Evolutionary conservation across 2,797 vertebrate genomes (phyloP), one percentile per base, ranked within the genome.

Genomic region (Sebastes variabilis): DNA sequence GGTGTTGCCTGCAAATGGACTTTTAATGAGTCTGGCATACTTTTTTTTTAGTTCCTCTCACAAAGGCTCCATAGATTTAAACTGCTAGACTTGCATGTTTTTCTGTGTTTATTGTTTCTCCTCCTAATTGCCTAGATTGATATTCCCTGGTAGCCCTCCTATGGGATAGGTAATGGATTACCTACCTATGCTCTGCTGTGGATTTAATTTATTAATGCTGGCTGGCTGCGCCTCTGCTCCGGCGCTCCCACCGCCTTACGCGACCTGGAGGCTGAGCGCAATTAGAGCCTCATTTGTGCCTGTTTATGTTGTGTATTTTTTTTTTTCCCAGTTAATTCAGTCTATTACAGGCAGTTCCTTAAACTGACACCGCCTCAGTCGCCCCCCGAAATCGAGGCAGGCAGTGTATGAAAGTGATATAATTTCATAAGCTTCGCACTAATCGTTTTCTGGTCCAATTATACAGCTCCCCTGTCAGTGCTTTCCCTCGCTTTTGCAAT

Each of bases 181-280:
- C 89, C 91, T 89, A 66, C 86, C 36, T 14, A 87, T 82, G 88
- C 88, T 87, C 88, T 77, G 87, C 90, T 92, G 85, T 92, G 88
- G 92, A 90, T 92, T 90, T 90, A 89, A 92, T 94, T 90, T 92
- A 92, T 94, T 93, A 90, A 92, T 75, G 76, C 85, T 58, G 87
- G 27, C 88, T 85, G 86, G n/a, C 84, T 87, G 80, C 67, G 73
- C 77, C 79, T 86, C 65, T 76, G 75, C 82, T 85, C 76, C 36
- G 62, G 74, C 30, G 73, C 78, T 77, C 76, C 1, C 74, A 14
- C 71, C 18, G 78, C 86, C 85, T 82, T 54, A 38, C 67, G 82
- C 66, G 79, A 92, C 91, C 93, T 77, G 87, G 66, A 91, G 92
- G 90, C 94, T 82, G 75, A 82, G 87, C n/a, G 64, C 89, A 93